Evolutionary conservation across 2,797 vertebrate species (phyloP).

Genomic region (Anabacerthia variegaticeps): DNA sequence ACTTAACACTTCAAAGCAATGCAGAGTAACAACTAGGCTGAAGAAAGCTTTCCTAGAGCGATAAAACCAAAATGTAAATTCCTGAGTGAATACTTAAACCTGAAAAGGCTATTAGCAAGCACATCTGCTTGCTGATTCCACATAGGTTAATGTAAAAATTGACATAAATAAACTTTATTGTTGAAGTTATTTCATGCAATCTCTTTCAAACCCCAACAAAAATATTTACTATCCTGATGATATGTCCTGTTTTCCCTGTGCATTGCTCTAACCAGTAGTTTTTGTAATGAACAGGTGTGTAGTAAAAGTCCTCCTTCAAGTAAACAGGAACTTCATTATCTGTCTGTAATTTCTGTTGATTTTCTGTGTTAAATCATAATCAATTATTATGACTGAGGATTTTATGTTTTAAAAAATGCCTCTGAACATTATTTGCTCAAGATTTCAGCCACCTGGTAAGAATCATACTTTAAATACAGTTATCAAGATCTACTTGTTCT

Average conservation of each 20-base stretch:
- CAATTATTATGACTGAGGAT: not conserved
- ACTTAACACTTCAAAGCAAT: not conserved
- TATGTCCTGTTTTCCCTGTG: not conserved
- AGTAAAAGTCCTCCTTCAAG: not conserved
- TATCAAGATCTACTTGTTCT: not conserved
- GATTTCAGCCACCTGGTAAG: not conserved
- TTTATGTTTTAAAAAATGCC: not conserved
- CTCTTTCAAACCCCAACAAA: not conserved
- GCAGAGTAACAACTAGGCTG: not conserved
- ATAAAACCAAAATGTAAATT: conserved; percentile 10
- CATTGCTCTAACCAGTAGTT: not conserved
- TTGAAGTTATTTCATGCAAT: not conserved
- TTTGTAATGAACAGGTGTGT: not conserved
- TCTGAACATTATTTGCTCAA: not conserved
- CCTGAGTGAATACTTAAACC: not conserved
- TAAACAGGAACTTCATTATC: not conserved
- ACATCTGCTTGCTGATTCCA: not conserved
- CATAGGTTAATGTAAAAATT: not conserved
- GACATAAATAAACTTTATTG: not conserved
- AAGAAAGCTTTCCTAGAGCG: not conserved
- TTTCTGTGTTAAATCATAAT: not conserved
- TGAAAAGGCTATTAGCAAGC: not conserved
- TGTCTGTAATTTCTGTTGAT: not conserved
- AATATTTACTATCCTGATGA: not conserved
- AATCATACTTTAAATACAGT: not conserved